Evolutionary conservation across 2,888 invertebrate genomes (phyloP).

Genomic region (Tenodera sinensis): DNA sequence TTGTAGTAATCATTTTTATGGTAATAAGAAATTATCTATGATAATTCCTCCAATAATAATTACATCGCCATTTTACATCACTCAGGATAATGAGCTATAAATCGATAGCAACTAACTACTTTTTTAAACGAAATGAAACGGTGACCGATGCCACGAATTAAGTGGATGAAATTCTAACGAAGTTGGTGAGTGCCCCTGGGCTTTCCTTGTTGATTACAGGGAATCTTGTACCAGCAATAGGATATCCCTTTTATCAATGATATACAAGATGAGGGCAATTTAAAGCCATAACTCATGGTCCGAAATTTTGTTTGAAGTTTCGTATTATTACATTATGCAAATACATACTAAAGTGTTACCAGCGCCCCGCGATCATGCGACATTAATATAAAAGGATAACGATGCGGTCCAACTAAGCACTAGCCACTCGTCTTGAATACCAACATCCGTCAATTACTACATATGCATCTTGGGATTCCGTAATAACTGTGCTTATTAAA

Average conservation of each 20-base stretch:
- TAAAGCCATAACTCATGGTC: constrained; percentile 26
- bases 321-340: constrained; percentile 30
- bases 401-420: background rate
- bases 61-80: constrained; percentile 19
- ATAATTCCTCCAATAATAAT: constrained; percentile 22
- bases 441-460: background rate
- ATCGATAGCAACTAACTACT: constrained; percentile 29
- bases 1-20: background rate
- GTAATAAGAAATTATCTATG: background rate
- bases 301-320: constrained; percentile 24
- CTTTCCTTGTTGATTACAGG: background rate
- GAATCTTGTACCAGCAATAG: background rate
- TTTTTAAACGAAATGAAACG: background rate
- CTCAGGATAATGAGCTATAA: constrained; percentile 28
- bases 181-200: background rate
- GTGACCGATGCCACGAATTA: constrained; percentile 11
- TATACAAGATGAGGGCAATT: constrained; percentile 27
- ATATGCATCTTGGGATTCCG: background rate
- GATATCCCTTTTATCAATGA: constrained; percentile 17
- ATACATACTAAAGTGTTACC: constrained; percentile 26
- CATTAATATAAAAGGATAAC: constrained; percentile 10
- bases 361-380: background rate
- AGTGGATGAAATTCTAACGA: constrained; percentile 11
- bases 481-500: background rate
- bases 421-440: background rate